These are phyloP conservation scores for Salvelinus fontinalis DNA, from an alignment of 2,113 vertebrate genomes.

Conservation along the genomic window DNA sequence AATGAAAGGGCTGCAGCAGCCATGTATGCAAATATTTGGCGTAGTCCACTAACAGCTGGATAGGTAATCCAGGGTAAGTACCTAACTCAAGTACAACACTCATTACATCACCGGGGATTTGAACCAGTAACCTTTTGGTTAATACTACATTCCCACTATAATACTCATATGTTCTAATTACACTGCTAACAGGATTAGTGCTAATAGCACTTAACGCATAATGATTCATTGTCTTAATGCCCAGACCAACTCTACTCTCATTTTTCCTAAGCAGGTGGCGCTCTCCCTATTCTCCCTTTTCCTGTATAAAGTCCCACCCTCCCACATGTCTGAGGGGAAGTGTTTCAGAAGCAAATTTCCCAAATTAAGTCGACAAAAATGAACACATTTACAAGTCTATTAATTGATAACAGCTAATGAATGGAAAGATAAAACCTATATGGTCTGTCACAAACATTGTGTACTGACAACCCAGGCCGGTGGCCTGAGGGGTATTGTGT, in stretches of 20 bases:
- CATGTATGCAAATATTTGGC: neutral
- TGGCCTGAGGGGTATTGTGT: slow-evolving; percentile 62
- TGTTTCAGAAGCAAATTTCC: neutral
- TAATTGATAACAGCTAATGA: slow-evolving; percentile 86
- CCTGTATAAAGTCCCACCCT: neutral
- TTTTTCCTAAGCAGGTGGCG: neutral
- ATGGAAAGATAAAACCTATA: slow-evolving; percentile 81
- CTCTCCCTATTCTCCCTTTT: neutral
- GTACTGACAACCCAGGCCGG: slow-evolving; percentile 49
- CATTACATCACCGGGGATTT: slow-evolving; percentile 1
- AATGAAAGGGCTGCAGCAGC: too few species aligned
- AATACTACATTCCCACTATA: neutral
- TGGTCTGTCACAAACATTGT: slow-evolving; percentile 63
- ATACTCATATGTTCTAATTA: neutral
- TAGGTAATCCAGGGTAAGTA: neutral
- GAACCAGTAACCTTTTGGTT: slow-evolving; percentile 1
- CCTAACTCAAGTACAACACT: neutral
- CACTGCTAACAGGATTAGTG: neutral
- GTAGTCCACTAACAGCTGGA: neutral
- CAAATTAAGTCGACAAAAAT: slow-evolving; percentile 29
- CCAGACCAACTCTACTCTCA: neutral
- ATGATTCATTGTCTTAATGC: slow-evolving; percentile 4
- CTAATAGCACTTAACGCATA: neutral
- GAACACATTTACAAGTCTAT: slow-evolving; percentile 76
- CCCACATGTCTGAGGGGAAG: too few species aligned